Base-by-base conservation (phyloP, 1,140 invertebrate genomes). In the Glomeris maerens region DNA sequence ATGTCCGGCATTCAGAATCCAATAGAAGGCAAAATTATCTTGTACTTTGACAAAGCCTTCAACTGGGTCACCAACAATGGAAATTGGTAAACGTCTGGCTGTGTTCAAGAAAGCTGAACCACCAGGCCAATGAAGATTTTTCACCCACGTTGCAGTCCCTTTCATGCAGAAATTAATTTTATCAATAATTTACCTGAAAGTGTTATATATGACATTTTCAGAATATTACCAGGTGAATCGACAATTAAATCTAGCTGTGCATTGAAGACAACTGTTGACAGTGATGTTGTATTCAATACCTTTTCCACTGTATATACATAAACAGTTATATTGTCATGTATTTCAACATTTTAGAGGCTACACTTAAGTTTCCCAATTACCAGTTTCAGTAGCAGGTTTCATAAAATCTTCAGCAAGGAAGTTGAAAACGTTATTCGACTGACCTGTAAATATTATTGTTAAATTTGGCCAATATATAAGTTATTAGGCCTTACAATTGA, bases 321-420 rank as follows among this genome's bases (percentile, higher is more conserved):
- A n/a, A n/a, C n/a, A n/a, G n/a, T n/a, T n/a, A n/a, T n/a, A 4
- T 50, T 22, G 7, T 7, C 21, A 23, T 28, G 14, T 4, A 27
- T 17, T 17, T 13, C 7, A 51, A 27, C 13, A 21, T 7, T 10
- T 29, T 29, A 10, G 22, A 22, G 3, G 29, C 20, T 27, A 46
- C n/a, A n/a, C 7, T 13, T 45, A 49, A 36, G 1, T 41, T n/a
- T n/a, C n/a, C n/a, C n/a, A n/a, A 60, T 78, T 76, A 66, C 87
- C 85, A 59, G 78, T 71, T 40, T 78, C 60, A 10, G 78, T 75
- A 23, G 83, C 83, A 14, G 84, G 82, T 61, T 83, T 85, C 85
- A 91, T 90, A 58, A 90, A 90, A 61, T 90, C 86, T 20, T 54
- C 74, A 20, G 49, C 54, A 25, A 85, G 72, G 13, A 60, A 64